A percentile compares a stretch with the other conserved stretches of the same genome.
Evolutionary conservation across 30 jellyfish, hydroid and myxozoan genomes (phyloP).

Genomic region (Aurelia sp.): DNA sequence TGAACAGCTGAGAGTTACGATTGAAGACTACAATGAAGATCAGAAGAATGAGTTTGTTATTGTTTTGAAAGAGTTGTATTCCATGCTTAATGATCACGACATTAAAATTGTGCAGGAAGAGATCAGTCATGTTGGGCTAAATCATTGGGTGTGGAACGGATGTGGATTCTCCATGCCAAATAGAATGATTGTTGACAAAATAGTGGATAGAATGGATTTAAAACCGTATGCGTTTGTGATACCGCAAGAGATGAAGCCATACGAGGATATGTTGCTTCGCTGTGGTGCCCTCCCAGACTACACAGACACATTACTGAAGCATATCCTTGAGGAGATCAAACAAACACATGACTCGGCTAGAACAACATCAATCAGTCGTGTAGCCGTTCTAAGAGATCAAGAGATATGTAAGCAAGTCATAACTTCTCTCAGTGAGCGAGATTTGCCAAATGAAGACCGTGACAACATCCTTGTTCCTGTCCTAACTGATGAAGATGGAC

Average conservation of each 20-base stretch:
- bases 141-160: conserved; percentile 51
- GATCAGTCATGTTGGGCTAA: too few relatives aligned
- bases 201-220: conserved; percentile 1
- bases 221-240: conserved; percentile 22
- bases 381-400: background rate
- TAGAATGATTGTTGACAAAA: background rate
- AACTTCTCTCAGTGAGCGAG: background rate
- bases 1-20: conserved; percentile 1
- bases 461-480: conserved; percentile 33
- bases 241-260: conserved; percentile 20
- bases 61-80: conserved; percentile 5
- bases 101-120: too few relatives aligned
- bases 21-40: background rate
- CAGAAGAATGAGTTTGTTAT: background rate
- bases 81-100: too few relatives aligned
- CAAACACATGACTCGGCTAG: background rate
- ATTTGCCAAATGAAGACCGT: background rate
- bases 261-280: background rate
- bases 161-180: conserved; percentile 26
- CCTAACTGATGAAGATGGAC: conserved; percentile 6
- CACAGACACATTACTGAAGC: background rate
- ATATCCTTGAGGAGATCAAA: conserved; percentile 2
- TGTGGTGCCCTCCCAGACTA: background rate
- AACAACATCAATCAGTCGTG: background rate
- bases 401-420: conserved; percentile 6